Evolutionary conservation across 2,888 invertebrate genomes (phyloP).

Genomic region (Acrocyrtus sp.): DNA sequence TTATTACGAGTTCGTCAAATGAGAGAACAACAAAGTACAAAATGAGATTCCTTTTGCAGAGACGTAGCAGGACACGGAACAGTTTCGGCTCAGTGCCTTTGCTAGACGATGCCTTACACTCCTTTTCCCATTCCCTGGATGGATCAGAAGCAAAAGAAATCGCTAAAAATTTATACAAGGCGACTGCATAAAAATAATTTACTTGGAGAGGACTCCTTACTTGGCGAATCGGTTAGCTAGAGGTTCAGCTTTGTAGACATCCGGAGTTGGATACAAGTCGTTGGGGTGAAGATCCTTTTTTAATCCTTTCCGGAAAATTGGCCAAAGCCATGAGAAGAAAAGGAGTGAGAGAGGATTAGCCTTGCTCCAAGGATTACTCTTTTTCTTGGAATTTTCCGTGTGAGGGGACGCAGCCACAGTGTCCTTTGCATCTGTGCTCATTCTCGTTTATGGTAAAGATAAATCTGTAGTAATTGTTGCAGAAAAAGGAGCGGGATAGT

Average conservation of each 20-base stretch:
- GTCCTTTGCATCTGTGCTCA: background rate
- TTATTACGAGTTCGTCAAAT: constrained; percentile 41
- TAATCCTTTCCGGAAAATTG: constrained; percentile 79
- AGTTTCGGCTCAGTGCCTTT: constrained; percentile 24
- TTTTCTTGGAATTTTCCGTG: background rate
- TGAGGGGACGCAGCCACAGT: no score
- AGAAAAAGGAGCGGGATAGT: background rate
- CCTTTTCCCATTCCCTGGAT: constrained; percentile 27
- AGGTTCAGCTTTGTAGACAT: constrained; percentile 74
- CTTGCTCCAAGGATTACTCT: constrained; percentile 23
- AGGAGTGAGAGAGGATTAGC: constrained; percentile 27
- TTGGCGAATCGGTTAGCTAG: constrained; percentile 76
- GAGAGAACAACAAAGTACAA: constrained; percentile 23
- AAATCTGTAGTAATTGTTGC: background rate
- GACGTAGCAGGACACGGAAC: constrained; percentile 14
- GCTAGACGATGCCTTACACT: background rate
- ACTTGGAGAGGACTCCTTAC: constrained; percentile 70
- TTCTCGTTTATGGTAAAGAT: background rate
- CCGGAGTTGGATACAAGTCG: constrained; percentile 79
- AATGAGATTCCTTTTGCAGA: constrained; percentile 33
- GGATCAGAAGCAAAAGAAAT: no score
- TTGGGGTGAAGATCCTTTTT: constrained; percentile 76
- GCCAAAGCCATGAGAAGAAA: constrained; percentile 80
- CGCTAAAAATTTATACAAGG: no score
- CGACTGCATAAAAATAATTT: no score